Conservation (phyloP, 2,113 vertebrate species). For the Microtus montanus region DNA sequence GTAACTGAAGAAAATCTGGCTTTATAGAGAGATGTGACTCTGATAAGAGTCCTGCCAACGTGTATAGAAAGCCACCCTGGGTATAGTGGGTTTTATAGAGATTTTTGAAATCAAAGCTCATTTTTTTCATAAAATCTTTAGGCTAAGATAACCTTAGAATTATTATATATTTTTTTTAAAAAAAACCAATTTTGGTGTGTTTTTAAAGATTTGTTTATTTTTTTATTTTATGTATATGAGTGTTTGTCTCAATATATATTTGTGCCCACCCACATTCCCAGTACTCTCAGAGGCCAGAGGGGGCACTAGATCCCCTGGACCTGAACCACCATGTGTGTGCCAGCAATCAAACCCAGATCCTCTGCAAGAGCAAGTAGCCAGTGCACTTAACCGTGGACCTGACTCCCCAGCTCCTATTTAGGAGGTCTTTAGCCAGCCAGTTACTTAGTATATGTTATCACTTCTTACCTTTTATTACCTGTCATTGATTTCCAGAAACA, state of each 20-base stretch:
- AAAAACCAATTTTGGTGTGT: too few species aligned
- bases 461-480: conserved; percentile 26
- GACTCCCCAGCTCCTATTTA: background rate
- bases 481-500: conserved; percentile 39
- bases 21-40: background rate
- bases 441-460: background rate
- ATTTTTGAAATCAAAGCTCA: conserved; percentile 24
- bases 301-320: background rate
- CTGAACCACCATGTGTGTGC: background rate
- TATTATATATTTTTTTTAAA: background rate
- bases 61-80: background rate
- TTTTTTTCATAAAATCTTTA: background rate
- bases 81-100: too few species aligned
- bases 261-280: background rate
- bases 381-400: background rate
- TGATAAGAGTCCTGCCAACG: background rate
- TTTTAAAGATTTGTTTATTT: background rate
- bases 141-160: background rate
- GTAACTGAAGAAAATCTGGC: background rate
- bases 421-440: background rate
- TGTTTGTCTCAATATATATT: background rate
- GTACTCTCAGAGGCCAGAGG: background rate
- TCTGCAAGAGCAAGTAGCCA: too few species aligned
- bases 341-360: background rate
- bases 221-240: background rate